Percentiles rank a stretch among this genome's conserved stretches.
Evolutionary conservation across 1,140 invertebrate genomes (phyloP).

Genomic region (Drosophila yakuba): DNA sequence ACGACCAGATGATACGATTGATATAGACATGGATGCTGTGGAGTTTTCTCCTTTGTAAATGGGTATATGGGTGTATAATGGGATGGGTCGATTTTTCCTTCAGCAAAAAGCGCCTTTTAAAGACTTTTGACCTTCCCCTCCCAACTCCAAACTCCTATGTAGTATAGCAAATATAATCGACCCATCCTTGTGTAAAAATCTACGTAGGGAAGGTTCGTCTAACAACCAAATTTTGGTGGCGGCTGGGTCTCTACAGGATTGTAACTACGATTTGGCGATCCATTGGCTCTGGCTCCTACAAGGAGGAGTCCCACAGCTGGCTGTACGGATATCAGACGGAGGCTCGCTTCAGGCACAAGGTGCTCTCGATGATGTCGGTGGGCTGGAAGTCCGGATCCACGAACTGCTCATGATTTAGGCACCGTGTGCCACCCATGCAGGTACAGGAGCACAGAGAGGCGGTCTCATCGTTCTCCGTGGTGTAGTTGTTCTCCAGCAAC

Average conservation of each 20-base stretch:
- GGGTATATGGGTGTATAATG: slow-evolving; percentile 11
- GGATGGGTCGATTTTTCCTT: slow-evolving; percentile 12
- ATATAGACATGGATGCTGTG: slow-evolving; percentile 34
- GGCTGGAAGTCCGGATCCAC: slow-evolving; percentile 86
- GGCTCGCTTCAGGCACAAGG: slow-evolving; percentile 75
- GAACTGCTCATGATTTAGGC: slow-evolving; percentile 85
- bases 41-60: slow-evolving; percentile 37
- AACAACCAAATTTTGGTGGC: slow-evolving; percentile 43
- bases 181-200: slow-evolving; percentile 11
- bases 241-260: slow-evolving; percentile 58
- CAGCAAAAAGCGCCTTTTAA: not conserved
- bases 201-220: slow-evolving; percentile 29
- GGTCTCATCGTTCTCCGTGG: slow-evolving; percentile 77
- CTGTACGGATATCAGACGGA: slow-evolving; percentile 73
- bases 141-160: not conserved
- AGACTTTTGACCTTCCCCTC: not conserved
- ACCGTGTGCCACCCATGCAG: slow-evolving; percentile 79
- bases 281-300: slow-evolving; percentile 9
- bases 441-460: slow-evolving; percentile 82
- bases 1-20: slow-evolving; percentile 28
- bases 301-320: slow-evolving; percentile 20
- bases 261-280: not conserved
- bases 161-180: slow-evolving; percentile 1
- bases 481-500: slow-evolving; percentile 74
- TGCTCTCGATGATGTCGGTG: slow-evolving; percentile 82